Base-by-base conservation (phyloP, 2,888 invertebrate species). In the Drosophila basisetae region DNA sequence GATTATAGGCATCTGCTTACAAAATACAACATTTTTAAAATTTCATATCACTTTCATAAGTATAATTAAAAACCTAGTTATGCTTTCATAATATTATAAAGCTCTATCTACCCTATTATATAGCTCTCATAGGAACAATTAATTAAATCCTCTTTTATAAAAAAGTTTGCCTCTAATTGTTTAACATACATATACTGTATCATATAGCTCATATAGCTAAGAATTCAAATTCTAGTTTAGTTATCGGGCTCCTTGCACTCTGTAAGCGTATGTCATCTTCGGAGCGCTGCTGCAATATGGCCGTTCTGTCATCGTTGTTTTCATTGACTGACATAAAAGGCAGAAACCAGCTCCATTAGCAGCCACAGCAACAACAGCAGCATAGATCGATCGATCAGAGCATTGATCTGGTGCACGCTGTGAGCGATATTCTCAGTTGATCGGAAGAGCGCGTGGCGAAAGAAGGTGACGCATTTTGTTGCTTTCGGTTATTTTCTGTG, bases 401-500 rank as follows among this genome's bases (percentile, higher is more conserved):
- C 31, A 43, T 31, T 31, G 58, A 66, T 58, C 53, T 41, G 63
- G 53, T 58, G 68, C 58, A 72, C 60, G 72, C 56, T 67, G 82
- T 68, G 78, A 80, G 65, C 39, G 76, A 78, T 78, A 59, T 64
- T 55, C 56, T 84, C 73, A 75, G 83, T 84, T 68, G 69, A 49
- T 71, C 60, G 69, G 65, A 55, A 56, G 68, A 76, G 55, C 81
- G 76, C 68, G 55, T 68, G 59, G 59, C 61, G 76, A 61, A 52
- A 52, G 55, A 70, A 73, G 76, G 71, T 83, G 77, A 81, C 88
- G 77, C 81, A 76, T 84, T 67, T 73, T 35, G 68, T 54, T 63
- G 60, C 41, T 82, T 47, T 50, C 67, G 62, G 71, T 79, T 84
- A 85, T 85, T 85, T 85, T 81, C 78, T 61, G 81, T 73, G 68